These are phyloP conservation scores for Pangasius macronema DNA, from an alignment of 2,797 vertebrate species.

Conservation along the genomic window DNA sequence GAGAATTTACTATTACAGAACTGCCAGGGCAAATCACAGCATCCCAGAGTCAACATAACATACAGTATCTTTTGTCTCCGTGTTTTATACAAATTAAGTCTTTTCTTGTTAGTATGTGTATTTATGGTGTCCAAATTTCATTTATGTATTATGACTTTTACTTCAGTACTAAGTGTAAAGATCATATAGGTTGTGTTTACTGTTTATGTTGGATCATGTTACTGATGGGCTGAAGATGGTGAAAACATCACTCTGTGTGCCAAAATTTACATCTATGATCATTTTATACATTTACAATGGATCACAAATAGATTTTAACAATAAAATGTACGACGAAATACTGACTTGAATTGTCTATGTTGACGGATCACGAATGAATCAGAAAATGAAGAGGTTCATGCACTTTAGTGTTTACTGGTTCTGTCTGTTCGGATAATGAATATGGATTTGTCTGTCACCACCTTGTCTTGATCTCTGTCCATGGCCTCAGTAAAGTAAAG, in stretches of 20 bases:
- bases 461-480: not conserved
- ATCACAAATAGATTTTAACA: not conserved
- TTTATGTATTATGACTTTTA: too few species aligned
- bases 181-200: not conserved
- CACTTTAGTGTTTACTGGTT: not conserved
- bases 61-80: not conserved
- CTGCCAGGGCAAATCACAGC: not conserved
- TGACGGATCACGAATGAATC: too few species aligned
- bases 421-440: not conserved
- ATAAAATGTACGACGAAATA: too few species aligned
- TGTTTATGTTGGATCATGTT: not conserved
- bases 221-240: not conserved
- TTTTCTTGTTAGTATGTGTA: too few species aligned
- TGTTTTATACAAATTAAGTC: too few species aligned
- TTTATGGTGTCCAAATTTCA: too few species aligned
- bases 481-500: not conserved
- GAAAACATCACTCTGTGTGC: not conserved
- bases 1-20: not conserved
- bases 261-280: not conserved
- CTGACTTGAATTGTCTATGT: too few species aligned
- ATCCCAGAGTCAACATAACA: not conserved
- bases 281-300: not conserved
- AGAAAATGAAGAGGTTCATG: too few species aligned
- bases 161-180: not conserved
- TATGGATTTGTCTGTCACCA: conserved; percentile 1